phyloP scores from a whole-genome alignment of 2,888 invertebrate genomes.

The Erebia palarica region DNA sequence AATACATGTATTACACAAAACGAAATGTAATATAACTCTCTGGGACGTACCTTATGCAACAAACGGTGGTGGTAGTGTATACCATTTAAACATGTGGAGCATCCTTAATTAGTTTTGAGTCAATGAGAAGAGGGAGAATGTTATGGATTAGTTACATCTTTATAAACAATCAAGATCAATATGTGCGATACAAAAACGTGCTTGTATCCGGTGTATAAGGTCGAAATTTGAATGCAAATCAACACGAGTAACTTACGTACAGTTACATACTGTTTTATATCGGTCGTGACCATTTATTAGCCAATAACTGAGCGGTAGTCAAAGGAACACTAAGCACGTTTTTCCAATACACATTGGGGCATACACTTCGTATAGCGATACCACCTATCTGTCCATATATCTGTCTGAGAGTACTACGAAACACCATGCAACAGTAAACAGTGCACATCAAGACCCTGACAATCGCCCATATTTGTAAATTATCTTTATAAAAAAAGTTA shows the following conservation, averaged over 20 bases:
- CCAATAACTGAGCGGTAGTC: not conserved
- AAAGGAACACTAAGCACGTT: constrained; percentile 48
- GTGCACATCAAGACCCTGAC: constrained; percentile 62
- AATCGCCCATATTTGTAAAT: constrained; percentile 49
- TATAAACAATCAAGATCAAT: constrained; percentile 58
- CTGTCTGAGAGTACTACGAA: constrained; percentile 67
- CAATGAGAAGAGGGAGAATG: constrained; percentile 81
- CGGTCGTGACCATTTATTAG: not conserved
- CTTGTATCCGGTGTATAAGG: constrained; percentile 42
- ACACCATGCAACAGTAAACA: constrained; percentile 73
- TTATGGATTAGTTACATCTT: constrained; percentile 81
- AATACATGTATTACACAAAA: constrained; percentile 74
- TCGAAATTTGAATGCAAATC: constrained; percentile 17
- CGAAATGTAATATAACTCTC: constrained; percentile 68
- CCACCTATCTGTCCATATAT: too few relatives aligned
- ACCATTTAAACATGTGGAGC: constrained; percentile 80
- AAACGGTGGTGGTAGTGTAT: constrained; percentile 78
- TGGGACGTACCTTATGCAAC: constrained; percentile 78
- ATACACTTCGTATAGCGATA: constrained; percentile 56
- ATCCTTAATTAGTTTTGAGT: constrained; percentile 82
- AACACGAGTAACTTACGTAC: constrained; percentile 3
- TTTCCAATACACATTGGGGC: constrained; percentile 56
- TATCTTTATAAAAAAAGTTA: constrained; percentile 51
- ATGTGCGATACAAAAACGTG: constrained; percentile 62
- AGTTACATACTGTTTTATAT: not conserved